Percentiles rank a stretch among this genome's conserved stretches.
phyloP scores from a whole-genome alignment of 2,888 invertebrate species.

The Parthenolecanium corni region DNA sequence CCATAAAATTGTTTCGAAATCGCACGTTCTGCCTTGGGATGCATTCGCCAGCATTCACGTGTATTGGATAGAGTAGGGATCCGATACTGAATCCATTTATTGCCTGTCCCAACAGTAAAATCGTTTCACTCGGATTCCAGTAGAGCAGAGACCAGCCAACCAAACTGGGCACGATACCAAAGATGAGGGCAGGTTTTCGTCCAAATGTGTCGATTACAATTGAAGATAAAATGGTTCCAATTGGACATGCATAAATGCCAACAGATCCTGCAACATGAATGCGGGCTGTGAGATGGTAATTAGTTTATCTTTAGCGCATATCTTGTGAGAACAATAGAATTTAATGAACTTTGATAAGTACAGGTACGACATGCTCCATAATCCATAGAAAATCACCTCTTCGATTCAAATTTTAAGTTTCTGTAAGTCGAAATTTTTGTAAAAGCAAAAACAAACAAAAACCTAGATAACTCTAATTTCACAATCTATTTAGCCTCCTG shows the following conservation, averaged over 20 bases:
- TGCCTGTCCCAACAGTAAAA: slow-evolving; percentile 34
- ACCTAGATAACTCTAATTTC: no score
- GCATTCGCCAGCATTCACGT: slow-evolving; percentile 46
- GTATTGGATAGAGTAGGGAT: slow-evolving; percentile 44
- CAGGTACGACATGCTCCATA: no score
- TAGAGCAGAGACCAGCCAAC: slow-evolving; percentile 44
- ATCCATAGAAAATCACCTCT: no score
- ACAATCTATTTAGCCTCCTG: no score
- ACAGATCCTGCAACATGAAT: not conserved
- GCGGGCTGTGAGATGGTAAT: no score
- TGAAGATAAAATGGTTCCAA: slow-evolving; percentile 45
- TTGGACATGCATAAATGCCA: slow-evolving; percentile 41
- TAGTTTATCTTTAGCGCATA: no score
- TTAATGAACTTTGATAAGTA: no score
- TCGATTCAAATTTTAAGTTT: no score
- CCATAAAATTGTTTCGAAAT: slow-evolving; percentile 43
- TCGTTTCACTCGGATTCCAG: not conserved
- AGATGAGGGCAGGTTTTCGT: slow-evolving; percentile 42
- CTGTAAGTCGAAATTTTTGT: no score
- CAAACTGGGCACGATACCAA: slow-evolving; percentile 42
- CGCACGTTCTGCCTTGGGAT: slow-evolving; percentile 32
- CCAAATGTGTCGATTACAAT: slow-evolving; percentile 45
- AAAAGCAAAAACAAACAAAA: no score
- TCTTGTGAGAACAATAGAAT: no score
- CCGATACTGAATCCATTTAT: slow-evolving; percentile 41